Percentiles rank a stretch among this genome's conserved stretches.
Evolutionary conservation across 2,797 vertebrate species (phyloP).

Genomic region (Intellagama lesueurii): DNA sequence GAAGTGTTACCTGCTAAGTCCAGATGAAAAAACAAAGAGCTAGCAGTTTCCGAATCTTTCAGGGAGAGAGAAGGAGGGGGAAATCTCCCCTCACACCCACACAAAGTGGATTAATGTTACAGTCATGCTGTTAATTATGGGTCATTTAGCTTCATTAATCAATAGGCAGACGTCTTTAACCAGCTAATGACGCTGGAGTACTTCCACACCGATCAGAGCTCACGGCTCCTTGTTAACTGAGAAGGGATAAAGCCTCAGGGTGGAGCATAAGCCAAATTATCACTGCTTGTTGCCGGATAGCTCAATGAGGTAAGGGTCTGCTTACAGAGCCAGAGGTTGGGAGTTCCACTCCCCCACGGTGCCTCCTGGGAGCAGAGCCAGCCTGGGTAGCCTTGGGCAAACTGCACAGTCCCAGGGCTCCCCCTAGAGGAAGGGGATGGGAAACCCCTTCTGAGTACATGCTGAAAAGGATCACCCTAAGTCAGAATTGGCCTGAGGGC

Average conservation of each 20-base stretch:
- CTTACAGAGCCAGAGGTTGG: too few species aligned
- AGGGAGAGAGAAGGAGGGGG: conserved; percentile 40
- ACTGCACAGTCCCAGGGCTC: too few species aligned
- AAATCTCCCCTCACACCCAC: neutral
- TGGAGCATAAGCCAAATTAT: conserved; percentile 31
- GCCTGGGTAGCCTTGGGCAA: too few species aligned
- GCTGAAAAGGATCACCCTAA: too few species aligned
- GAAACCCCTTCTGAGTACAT: too few species aligned
- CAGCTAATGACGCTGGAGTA: conserved; percentile 70
- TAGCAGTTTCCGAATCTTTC: conserved; percentile 57
- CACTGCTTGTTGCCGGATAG: neutral
- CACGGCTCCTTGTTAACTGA: conserved; percentile 60
- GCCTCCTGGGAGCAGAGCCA: too few species aligned
- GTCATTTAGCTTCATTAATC: conserved; percentile 76
- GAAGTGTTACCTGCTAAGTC: neutral
- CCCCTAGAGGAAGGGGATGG: too few species aligned
- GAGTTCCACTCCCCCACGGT: too few species aligned
- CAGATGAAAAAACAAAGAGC: conserved; percentile 37
- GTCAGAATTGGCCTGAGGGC: too few species aligned
- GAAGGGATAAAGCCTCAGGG: conserved; percentile 72
- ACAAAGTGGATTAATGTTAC: conserved; percentile 57
- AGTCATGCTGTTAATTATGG: conserved; percentile 72
- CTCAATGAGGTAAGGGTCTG: too few species aligned
- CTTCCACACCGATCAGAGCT: conserved; percentile 65
- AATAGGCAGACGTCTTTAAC: conserved; percentile 76